Percentiles rank a stretch among this genome's conserved stretches.
phyloP scores from a whole-genome alignment of 2,888 invertebrate species.

The Helicoverpa assulta region DNA sequence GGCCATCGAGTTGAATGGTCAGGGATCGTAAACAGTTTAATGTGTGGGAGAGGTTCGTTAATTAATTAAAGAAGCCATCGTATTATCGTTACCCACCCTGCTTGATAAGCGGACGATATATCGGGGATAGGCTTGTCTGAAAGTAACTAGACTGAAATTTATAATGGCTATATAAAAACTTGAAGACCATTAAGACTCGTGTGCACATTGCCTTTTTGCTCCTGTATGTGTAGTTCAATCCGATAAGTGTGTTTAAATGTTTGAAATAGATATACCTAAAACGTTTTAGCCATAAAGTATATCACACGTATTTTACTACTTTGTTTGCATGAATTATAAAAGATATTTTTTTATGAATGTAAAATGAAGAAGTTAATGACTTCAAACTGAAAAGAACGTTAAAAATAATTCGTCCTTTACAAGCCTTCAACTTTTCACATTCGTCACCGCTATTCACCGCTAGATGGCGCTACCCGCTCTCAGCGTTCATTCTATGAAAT shows the following conservation, averaged over 20 bases:
- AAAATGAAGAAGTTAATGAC: too few species aligned
- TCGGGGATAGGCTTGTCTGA: constrained; percentile 62
- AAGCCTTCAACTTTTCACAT: neutral
- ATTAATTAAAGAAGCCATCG: constrained; percentile 84
- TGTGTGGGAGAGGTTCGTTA: constrained; percentile 82
- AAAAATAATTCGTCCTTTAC: too few species aligned
- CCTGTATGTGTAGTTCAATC: neutral
- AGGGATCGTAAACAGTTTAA: constrained; percentile 85
- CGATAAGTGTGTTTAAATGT: neutral
- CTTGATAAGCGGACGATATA: constrained; percentile 63
- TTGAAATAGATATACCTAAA: too few species aligned
- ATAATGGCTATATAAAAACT: constrained; percentile 20
- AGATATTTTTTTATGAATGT: too few species aligned
- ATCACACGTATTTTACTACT: too few species aligned
- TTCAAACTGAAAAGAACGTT: too few species aligned
- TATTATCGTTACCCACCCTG: constrained; percentile 79
- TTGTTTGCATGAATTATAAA: too few species aligned
- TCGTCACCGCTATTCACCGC: constrained; percentile 75
- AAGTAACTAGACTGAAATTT: constrained; percentile 26
- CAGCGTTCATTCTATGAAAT: constrained; percentile 48
- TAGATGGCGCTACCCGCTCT: constrained; percentile 79
- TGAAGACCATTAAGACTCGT: neutral
- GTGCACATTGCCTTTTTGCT: neutral
- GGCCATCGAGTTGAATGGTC: constrained; percentile 60
- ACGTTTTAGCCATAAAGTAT: neutral